Conservation (phyloP, 1,140 invertebrate genomes). For the Drosophila ohnishii region DNA sequence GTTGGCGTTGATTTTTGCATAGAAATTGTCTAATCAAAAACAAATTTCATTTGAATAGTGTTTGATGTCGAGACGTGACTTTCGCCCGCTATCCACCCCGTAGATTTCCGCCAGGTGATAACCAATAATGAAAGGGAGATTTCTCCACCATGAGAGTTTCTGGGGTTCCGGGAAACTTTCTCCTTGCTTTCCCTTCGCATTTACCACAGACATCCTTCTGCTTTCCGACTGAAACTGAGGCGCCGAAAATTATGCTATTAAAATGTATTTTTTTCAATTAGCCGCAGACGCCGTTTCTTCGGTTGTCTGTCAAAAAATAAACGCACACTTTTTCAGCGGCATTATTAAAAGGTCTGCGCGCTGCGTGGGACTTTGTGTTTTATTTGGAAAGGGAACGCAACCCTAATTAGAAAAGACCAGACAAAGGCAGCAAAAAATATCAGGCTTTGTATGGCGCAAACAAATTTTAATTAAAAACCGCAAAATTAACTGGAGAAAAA, state of each 20-base stretch:
- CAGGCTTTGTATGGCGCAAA: slow-evolving; percentile 43
- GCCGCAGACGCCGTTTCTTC: slow-evolving; percentile 29
- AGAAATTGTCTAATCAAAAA: slow-evolving; percentile 56
- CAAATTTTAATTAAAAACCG: slow-evolving; percentile 55
- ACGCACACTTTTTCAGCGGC: slow-evolving; percentile 30
- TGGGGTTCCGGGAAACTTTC: slow-evolving; percentile 1
- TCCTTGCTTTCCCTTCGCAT: background rate
- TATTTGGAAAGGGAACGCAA: slow-evolving; percentile 17
- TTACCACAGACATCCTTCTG: slow-evolving; percentile 5
- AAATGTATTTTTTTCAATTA: slow-evolving; percentile 47
- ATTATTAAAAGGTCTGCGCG: slow-evolving; percentile 39
- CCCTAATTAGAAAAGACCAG: slow-evolving; percentile 52
- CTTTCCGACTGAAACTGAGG: background rate
- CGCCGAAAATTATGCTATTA: slow-evolving; percentile 43
- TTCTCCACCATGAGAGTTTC: background rate
- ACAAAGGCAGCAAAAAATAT: slow-evolving; percentile 27
- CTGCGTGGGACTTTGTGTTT: slow-evolving; percentile 26
- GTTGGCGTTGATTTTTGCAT: slow-evolving; percentile 43
- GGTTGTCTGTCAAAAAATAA: slow-evolving; percentile 43
- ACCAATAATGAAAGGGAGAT: slow-evolving; percentile 29
- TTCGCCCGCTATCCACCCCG: slow-evolving; percentile 14
- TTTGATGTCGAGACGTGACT: slow-evolving; percentile 49
- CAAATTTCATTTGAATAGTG: slow-evolving; percentile 55
- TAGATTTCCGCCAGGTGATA: slow-evolving; percentile 42
- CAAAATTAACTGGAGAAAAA: slow-evolving; percentile 53